These are phyloP conservation scores for Callosobruchus maculatus DNA, from an alignment of 2,888 invertebrate genomes.

Conservation along the genomic window DNA sequence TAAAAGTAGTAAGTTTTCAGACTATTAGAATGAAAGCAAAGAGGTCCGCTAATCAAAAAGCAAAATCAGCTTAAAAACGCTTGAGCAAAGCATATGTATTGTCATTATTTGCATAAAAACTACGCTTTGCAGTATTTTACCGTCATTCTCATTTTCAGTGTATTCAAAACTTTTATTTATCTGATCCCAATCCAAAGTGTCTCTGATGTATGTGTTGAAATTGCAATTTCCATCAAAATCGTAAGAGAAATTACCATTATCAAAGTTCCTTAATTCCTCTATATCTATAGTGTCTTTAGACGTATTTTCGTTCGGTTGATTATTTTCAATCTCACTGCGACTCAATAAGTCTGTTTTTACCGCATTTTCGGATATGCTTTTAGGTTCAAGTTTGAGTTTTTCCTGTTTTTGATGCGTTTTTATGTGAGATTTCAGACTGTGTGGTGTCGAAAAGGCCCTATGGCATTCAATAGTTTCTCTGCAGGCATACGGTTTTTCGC, in stretches of 20 bases:
- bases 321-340: conserved; percentile 1
- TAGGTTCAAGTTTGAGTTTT: conserved; percentile 13
- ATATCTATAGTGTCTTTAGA: not conserved
- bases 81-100: not conserved
- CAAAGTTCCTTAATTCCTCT: conserved; percentile 6
- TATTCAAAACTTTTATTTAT: conserved; percentile 18
- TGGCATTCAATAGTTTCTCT: conserved; percentile 61
- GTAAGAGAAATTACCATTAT: conserved; percentile 16
- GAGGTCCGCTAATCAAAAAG: not conserved
- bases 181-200: conserved; percentile 21
- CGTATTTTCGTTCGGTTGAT: conserved; percentile 1
- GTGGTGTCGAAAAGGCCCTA: conserved; percentile 79
- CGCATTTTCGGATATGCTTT: conserved; percentile 3
- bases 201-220: conserved; percentile 22
- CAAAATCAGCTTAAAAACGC: not conserved
- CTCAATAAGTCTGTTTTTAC: not conserved
- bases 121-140: conserved; percentile 6
- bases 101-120: not conserved
- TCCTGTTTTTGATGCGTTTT: conserved; percentile 64
- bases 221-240: conserved; percentile 29
- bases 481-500: conserved; percentile 77
- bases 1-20: too few relatives aligned
- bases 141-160: conserved; percentile 17
- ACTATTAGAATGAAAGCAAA: not conserved
- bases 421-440: conserved; percentile 76